Percentiles rank a stretch among this genome's conserved stretches.
phyloP scores from a whole-genome alignment of 30 jellyfish, hydroid and myxozoan species.

The Aurelia sp. region DNA sequence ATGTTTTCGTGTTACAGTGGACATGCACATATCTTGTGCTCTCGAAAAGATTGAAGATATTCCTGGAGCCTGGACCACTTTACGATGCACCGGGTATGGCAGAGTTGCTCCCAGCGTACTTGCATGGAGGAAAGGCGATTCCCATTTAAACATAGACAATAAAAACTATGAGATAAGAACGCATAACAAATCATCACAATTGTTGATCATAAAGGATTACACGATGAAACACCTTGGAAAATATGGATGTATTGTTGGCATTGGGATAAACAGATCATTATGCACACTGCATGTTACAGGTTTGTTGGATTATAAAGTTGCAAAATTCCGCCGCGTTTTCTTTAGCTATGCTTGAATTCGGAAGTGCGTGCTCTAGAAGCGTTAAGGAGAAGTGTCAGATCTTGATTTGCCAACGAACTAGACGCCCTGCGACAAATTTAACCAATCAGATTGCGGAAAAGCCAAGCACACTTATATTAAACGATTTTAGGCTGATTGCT shows the following conservation, averaged over 20 bases:
- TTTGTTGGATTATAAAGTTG: slow-evolving; percentile 22
- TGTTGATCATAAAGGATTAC: slow-evolving; percentile 48
- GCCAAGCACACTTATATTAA: too few relatives aligned
- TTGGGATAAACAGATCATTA: slow-evolving; percentile 48
- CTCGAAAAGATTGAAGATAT: slow-evolving; percentile 46
- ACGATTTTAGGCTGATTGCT: too few relatives aligned
- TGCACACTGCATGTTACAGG: slow-evolving; percentile 67
- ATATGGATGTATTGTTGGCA: slow-evolving; percentile 78
- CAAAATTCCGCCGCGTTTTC: too few relatives aligned
- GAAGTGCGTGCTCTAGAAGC: too few relatives aligned
- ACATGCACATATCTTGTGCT: slow-evolving; percentile 60
- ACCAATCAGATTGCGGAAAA: too few relatives aligned
- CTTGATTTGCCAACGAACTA: too few relatives aligned
- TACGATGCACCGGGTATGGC: slow-evolving; percentile 77
- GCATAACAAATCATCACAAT: slow-evolving; percentile 35
- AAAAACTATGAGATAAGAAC: slow-evolving; percentile 26
- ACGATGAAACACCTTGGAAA: slow-evolving; percentile 68
- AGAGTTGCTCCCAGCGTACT: slow-evolving; percentile 53
- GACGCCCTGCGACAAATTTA: too few relatives aligned
- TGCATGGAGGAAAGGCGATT: slow-evolving; percentile 76
- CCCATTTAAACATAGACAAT: slow-evolving; percentile 22
- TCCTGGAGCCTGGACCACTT: slow-evolving; percentile 80
- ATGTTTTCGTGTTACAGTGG: slow-evolving; percentile 51
- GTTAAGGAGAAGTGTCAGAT: too few relatives aligned
- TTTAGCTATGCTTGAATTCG: neutral